Evolutionary conservation across 2,797 vertebrate genomes (phyloP).

Genomic region (Iguana delicatissima): DNA sequence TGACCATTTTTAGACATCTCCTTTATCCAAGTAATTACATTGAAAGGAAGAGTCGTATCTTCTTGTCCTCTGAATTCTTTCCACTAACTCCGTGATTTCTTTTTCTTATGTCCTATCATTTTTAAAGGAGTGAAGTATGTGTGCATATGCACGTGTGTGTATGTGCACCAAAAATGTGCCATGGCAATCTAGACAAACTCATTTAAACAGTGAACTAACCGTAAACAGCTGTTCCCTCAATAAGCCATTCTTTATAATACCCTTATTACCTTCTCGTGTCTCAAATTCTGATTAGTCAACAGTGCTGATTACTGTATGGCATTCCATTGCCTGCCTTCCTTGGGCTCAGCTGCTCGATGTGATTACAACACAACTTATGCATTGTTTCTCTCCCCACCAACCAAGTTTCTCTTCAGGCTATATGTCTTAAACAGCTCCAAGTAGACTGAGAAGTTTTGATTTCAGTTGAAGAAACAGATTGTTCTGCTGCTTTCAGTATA

Average conservation of each 20-base stretch:
- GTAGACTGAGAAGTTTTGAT: conserved; percentile 56
- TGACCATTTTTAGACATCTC: conserved; percentile 64
- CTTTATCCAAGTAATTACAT: conserved; percentile 60
- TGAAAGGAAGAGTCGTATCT: conserved; percentile 39
- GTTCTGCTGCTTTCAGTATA: conserved; percentile 19
- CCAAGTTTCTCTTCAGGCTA: conserved; percentile 78
- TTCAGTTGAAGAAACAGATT: conserved; percentile 48
- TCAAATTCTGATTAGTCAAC: conserved; percentile 99
- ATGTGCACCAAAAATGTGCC: conserved; percentile 77
- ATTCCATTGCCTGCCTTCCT: conserved; percentile 97
- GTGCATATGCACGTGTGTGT: neutral
- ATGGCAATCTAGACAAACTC: conserved; percentile 82
- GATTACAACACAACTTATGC: conserved; percentile 92
- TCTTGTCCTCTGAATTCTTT: conserved; percentile 68
- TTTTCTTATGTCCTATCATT: conserved; percentile 67
- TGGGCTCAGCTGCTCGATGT: conserved; percentile 95
- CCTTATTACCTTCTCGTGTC: conserved; percentile 98
- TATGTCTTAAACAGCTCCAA: conserved; percentile 70
- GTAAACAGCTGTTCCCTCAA: conserved; percentile 99
- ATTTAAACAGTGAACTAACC: conserved; percentile 85
- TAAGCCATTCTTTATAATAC: conserved; percentile 96
- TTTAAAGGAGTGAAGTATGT: conserved; percentile 77
- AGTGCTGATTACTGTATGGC: conserved; percentile 95
- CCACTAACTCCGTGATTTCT: conserved; percentile 59
- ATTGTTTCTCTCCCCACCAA: conserved; percentile 86